Percentiles rank a stretch among this genome's conserved stretches.
These are phyloP conservation scores for Psilopsiagon aurifrons DNA, from an alignment of 2,113 vertebrate species.

Conservation along the genomic window DNA sequence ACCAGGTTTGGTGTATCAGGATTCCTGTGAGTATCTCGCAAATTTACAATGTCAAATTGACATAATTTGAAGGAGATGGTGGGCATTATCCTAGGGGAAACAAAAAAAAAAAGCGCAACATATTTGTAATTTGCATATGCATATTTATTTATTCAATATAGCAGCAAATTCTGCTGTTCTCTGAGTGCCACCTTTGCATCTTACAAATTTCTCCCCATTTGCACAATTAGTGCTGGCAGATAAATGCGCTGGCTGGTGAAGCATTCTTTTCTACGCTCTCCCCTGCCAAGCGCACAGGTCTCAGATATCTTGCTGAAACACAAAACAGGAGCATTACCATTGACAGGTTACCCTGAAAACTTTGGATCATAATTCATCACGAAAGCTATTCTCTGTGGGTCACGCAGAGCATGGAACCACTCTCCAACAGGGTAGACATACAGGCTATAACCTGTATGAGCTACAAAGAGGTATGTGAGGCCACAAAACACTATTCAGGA, in stretches of 20 bases:
- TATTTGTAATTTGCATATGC: slow-evolving; percentile 52
- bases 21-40: slow-evolving; percentile 29
- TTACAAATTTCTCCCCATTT: slow-evolving; percentile 58
- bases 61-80: slow-evolving; percentile 30
- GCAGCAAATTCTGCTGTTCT: slow-evolving; percentile 45
- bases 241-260: slow-evolving; percentile 27
- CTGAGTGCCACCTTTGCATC: slow-evolving; percentile 23
- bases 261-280: background rate
- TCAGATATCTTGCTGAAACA: background rate
- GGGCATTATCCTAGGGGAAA: background rate
- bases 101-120: background rate
- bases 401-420: background rate
- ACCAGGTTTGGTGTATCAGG: background rate
- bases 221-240: slow-evolving; percentile 54
- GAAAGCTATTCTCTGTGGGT: background rate
- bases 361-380: background rate
- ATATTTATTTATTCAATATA: slow-evolving; percentile 61
- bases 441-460: background rate
- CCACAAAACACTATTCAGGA: background rate
- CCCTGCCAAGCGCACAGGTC: background rate
- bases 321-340: background rate
- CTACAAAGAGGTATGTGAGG: background rate
- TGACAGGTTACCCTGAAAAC: background rate
- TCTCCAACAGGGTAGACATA: rapidly evolving
- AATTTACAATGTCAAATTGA: slow-evolving; percentile 59